These are phyloP conservation scores for Astreopora myriophthalma DNA, from an alignment of 64 coral and sea anemone species.

Conservation along the genomic window DNA sequence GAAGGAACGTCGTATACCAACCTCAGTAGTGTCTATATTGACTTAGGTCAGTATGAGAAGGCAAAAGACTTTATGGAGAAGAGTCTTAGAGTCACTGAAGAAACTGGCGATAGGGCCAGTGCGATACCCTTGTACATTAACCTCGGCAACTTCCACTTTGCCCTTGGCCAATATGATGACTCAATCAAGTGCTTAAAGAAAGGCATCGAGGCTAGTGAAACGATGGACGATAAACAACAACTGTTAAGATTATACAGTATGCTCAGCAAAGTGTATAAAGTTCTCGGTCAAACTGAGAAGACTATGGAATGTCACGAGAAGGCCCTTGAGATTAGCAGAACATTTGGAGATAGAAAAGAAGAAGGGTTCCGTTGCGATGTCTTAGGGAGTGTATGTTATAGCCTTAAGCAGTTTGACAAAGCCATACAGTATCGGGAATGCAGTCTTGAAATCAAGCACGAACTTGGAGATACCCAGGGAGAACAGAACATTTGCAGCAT, in stretches of 20 bases:
- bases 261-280: background rate
- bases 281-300: background rate
- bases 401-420: conserved; percentile 29
- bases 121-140: background rate
- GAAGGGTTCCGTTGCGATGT: background rate
- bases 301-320: background rate
- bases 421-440: conserved; percentile 11
- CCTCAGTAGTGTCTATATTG: background rate
- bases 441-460: background rate
- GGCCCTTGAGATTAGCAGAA: background rate
- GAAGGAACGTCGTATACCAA: conserved; percentile 4
- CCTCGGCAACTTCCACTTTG: background rate
- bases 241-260: conserved; percentile 3
- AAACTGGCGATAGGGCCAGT: background rate
- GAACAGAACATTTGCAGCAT: background rate
- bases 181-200: conserved; percentile 16
- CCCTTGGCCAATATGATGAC: conserved; percentile 4
- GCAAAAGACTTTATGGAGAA: background rate
- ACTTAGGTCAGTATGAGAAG: background rate
- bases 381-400: background rate
- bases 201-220: background rate
- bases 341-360: background rate
- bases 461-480: background rate
- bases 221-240: background rate
- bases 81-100: background rate